Conservation (phyloP, 2,797 vertebrate species). For the Etheostoma nigrum region DNA sequence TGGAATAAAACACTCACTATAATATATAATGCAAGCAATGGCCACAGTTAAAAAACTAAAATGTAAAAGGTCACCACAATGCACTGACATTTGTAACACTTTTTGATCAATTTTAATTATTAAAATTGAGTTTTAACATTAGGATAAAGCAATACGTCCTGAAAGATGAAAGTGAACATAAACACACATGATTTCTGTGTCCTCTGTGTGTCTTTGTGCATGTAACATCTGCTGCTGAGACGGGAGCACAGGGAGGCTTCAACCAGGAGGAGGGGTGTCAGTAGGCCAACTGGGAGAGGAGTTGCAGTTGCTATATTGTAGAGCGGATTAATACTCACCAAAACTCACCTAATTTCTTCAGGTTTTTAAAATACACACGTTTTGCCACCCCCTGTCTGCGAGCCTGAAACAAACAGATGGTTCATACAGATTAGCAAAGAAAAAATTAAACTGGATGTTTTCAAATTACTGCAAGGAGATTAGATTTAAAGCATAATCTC, state of each 20-base stretch:
- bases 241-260: slow-evolving; percentile 13
- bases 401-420: slow-evolving; percentile 79
- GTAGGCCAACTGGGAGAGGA: slow-evolving; percentile 19
- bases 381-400: slow-evolving; percentile 21
- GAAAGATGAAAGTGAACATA: slow-evolving; percentile 6
- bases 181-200: slow-evolving; percentile 27
- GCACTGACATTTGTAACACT: neutral
- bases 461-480: slow-evolving; percentile 76
- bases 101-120: neutral
- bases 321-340: slow-evolving; percentile 27
- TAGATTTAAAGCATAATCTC: slow-evolving; percentile 77
- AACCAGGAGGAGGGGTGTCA: slow-evolving; percentile 27
- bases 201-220: slow-evolving; percentile 54
- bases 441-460: slow-evolving; percentile 81
- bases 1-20: neutral
- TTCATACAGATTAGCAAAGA: slow-evolving; percentile 76
- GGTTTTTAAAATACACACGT: slow-evolving; percentile 52
- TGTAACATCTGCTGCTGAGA: slow-evolving; percentile 61
- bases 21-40: neutral
- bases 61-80: neutral
- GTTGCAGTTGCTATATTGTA: neutral
- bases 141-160: slow-evolving; percentile 45
- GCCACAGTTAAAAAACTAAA: neutral
- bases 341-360: slow-evolving; percentile 42
- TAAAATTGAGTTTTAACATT: slow-evolving; percentile 74